These are phyloP conservation scores for Lacerta agilis DNA, from an alignment of 2,797 vertebrate species.

Conservation along the genomic window DNA sequence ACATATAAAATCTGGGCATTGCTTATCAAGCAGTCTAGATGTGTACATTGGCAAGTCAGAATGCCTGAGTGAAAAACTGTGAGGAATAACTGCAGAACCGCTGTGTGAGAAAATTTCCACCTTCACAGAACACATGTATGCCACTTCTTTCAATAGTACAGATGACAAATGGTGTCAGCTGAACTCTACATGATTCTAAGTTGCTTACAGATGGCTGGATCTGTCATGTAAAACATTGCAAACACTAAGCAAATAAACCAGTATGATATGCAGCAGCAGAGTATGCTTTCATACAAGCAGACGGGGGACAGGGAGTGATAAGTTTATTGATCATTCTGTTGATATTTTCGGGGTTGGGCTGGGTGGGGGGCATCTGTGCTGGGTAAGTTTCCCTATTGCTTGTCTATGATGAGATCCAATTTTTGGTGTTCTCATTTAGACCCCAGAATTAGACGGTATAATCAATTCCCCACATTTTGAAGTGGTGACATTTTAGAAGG, in stretches of 20 bases:
- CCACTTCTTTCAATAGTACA: slow-evolving; percentile 24
- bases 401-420: neutral
- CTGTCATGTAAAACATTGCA: neutral
- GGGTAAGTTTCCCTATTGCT: neutral
- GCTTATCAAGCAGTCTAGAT: slow-evolving; percentile 15
- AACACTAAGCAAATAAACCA: slow-evolving; percentile 23
- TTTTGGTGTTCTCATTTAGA: neutral
- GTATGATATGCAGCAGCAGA: neutral
- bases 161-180: slow-evolving; percentile 52
- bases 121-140: neutral
- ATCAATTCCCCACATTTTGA: neutral
- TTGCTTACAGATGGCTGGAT: slow-evolving; percentile 49
- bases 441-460: neutral
- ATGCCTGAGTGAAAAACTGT: slow-evolving; percentile 35
- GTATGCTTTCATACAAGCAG: slow-evolving; percentile 21
- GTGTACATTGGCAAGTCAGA: slow-evolving; percentile 20
- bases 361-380: neutral
- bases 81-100: slow-evolving; percentile 36
- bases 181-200: slow-evolving; percentile 57
- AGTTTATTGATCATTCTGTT: neutral
- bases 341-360: neutral
- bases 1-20: neutral
- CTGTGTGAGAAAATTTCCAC: slow-evolving; percentile 44
- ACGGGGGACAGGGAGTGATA: neutral
- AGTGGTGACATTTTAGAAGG: neutral